phyloP scores from a whole-genome alignment of 2,113 vertebrate species.

The Pseudorhombus dupliciocellatus region DNA sequence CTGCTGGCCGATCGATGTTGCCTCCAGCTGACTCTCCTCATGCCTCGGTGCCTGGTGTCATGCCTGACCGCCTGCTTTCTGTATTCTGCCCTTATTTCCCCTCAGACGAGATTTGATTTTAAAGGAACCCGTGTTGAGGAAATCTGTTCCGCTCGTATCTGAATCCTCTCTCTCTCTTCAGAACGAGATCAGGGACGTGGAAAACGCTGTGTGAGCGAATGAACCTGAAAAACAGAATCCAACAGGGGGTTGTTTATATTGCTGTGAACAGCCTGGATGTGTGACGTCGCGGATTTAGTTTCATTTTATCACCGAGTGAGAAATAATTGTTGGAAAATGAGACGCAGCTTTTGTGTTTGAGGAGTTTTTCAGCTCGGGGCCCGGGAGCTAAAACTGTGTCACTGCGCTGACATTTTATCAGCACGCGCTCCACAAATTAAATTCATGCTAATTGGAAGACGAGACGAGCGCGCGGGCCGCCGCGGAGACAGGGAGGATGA shows the following conservation, averaged over 20 bases:
- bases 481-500: slow-evolving; percentile 22
- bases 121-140: slow-evolving; percentile 18
- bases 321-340: slow-evolving; percentile 4
- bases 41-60: slow-evolving; percentile 28
- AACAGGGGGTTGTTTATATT: slow-evolving; percentile 7
- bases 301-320: too few species aligned
- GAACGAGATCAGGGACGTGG: neutral
- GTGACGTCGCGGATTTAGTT: neutral
- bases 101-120: slow-evolving; percentile 48
- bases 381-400: slow-evolving; percentile 7
- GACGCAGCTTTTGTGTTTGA: slow-evolving; percentile 6
- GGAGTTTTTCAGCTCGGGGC: slow-evolving; percentile 2
- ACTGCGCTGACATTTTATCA: slow-evolving; percentile 6
- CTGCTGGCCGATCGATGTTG: slow-evolving; percentile 51
- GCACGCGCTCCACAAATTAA: slow-evolving; percentile 26
- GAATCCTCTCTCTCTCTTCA: slow-evolving; percentile 1
- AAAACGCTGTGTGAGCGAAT: neutral
- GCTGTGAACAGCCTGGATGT: neutral
- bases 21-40: slow-evolving; percentile 56
- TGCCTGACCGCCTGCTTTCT: slow-evolving; percentile 31
- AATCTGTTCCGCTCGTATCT: slow-evolving; percentile 18
- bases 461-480: neutral
- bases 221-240: neutral
- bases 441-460: slow-evolving; percentile 17
- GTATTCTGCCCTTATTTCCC: slow-evolving; percentile 34